These are phyloP conservation scores for Trichacis sp. DNA, from an alignment of 2,888 invertebrate genomes.

Conservation along the genomic window DNA sequence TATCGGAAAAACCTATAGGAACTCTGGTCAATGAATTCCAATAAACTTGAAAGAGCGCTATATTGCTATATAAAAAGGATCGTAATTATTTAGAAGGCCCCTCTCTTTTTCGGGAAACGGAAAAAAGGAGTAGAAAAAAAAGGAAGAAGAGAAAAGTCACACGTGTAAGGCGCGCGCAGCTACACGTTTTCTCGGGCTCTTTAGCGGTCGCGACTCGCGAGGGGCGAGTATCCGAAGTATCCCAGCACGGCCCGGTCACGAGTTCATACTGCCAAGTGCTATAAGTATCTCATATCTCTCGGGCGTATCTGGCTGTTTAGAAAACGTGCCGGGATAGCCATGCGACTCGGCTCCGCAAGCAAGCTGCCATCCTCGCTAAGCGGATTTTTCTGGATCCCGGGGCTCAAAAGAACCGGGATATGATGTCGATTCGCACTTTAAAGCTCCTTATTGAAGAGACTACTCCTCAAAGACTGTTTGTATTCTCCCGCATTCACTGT, in stretches of 20 bases:
- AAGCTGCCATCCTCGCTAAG: conserved; percentile 17
- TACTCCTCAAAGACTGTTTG: not conserved
- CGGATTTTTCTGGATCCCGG: conserved; percentile 9
- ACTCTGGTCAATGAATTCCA: too few species aligned
- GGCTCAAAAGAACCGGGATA: not conserved
- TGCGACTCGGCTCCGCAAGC: conserved; percentile 36
- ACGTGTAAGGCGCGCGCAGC: too few species aligned
- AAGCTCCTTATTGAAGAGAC: not conserved
- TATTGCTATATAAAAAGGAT: too few species aligned
- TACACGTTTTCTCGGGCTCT: too few species aligned
- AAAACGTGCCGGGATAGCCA: conserved; percentile 55
- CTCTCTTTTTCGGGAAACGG: too few species aligned
- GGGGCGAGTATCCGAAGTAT: conserved; percentile 26
- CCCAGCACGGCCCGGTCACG: conserved; percentile 49
- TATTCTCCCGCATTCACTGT: not conserved
- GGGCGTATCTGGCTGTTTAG: conserved; percentile 57
- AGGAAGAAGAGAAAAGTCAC: too few species aligned
- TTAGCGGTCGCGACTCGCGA: too few species aligned
- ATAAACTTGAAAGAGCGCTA: too few species aligned
- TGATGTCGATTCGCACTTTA: not conserved
- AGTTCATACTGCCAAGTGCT: conserved; percentile 53
- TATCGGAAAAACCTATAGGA: too few species aligned
- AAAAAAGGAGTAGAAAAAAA: too few species aligned
- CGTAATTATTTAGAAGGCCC: too few species aligned
- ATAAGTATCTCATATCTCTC: conserved; percentile 55